Percentiles rank a stretch among this genome's conserved stretches.
Conservation (phyloP, 1,140 invertebrate genomes). For the Pissodes strobi region DNA sequence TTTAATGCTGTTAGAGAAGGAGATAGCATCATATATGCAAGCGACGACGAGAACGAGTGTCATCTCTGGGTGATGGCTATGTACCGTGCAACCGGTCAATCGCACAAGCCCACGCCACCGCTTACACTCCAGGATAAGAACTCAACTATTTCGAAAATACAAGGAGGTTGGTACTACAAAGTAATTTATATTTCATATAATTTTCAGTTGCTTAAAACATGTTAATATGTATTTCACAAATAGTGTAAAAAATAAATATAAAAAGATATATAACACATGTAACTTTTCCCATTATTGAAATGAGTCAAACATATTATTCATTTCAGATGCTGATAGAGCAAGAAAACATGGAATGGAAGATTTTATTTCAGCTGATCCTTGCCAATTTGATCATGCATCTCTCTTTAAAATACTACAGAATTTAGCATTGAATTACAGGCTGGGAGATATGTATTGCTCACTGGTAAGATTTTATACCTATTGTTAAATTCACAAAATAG, state of each 20-base stretch:
- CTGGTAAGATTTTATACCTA: conserved; percentile 66
- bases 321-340: conserved; percentile 88
- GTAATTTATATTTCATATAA: neutral
- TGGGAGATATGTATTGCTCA: conserved; percentile 97
- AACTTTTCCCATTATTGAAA: too few relatives aligned
- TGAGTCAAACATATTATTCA: too few relatives aligned
- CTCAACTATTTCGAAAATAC: conserved; percentile 85
- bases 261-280: too few relatives aligned
- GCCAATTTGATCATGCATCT: conserved; percentile 92
- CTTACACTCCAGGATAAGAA: conserved; percentile 82
- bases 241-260: too few relatives aligned
- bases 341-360: conserved; percentile 99
- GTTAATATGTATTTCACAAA: neutral
- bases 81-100: conserved; percentile 98
- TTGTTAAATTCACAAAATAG: neutral
- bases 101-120: conserved; percentile 96
- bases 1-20: conserved; percentile 99
- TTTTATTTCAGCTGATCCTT: conserved; percentile 97
- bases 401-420: conserved; percentile 92
- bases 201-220: conserved; percentile 6
- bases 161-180: conserved; percentile 70
- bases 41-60: conserved; percentile 97
- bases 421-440: conserved; percentile 89
- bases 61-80: conserved; percentile 99
- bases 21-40: conserved; percentile 95